Percentiles rank a stretch among this genome's conserved stretches.
Evolutionary conservation across 2,797 vertebrate genomes (phyloP).

Genomic region (Rhinichthys osculus): DNA sequence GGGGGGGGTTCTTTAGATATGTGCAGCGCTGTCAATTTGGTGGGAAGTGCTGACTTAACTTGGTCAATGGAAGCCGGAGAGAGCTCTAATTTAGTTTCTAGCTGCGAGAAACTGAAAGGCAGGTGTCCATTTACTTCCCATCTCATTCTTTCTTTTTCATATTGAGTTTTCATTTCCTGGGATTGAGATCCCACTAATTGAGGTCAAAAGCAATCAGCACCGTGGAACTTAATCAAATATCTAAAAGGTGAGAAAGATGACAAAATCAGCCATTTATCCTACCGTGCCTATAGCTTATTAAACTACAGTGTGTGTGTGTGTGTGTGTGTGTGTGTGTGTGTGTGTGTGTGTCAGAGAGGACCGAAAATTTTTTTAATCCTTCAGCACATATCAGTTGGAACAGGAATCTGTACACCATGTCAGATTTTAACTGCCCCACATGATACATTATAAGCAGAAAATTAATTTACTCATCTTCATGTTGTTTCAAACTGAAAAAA

Average conservation of each 20-base stretch:
- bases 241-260: slow-evolving; percentile 71
- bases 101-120: slow-evolving; percentile 60
- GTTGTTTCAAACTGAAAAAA: background rate
- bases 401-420: background rate
- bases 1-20: slow-evolving; percentile 28
- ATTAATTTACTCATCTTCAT: background rate
- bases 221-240: slow-evolving; percentile 70
- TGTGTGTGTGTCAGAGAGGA: slow-evolving; percentile 33
- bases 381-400: slow-evolving; percentile 2
- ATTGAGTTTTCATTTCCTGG: slow-evolving; percentile 66
- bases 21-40: slow-evolving; percentile 49
- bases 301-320: slow-evolving; percentile 44
- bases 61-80: slow-evolving; percentile 56
- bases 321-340: background rate
- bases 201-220: slow-evolving; percentile 73
- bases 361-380: background rate
- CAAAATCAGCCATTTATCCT: slow-evolving; percentile 72
- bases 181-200: slow-evolving; percentile 72
- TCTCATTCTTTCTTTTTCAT: slow-evolving; percentile 60
- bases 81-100: slow-evolving; percentile 63
- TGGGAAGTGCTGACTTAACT: slow-evolving; percentile 58
- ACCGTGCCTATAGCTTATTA: slow-evolving; percentile 64
- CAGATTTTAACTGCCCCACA: background rate
- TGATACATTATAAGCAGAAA: slow-evolving; percentile 5
- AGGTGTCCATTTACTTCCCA: slow-evolving; percentile 65